Conservation (phyloP, 2,113 vertebrate genomes). For the Bubo blakistoni region DNA sequence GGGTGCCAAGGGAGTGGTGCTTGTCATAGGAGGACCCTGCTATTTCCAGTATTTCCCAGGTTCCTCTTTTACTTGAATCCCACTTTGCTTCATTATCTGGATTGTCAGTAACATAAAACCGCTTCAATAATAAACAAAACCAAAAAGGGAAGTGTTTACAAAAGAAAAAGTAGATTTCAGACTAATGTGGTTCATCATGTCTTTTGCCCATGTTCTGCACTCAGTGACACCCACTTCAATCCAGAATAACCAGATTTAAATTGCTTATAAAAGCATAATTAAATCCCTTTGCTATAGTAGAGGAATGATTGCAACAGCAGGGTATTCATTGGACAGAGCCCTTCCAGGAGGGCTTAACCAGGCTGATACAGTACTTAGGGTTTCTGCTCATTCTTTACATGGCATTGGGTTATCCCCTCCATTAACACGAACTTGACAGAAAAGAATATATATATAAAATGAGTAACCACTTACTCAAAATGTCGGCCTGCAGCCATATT, state of each 20-base stretch:
- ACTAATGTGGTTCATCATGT: background rate
- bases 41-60: background rate
- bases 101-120: background rate
- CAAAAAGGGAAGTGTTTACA: background rate
- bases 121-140: background rate
- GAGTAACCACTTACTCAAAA: background rate
- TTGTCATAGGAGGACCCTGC: background rate
- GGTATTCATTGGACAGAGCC: background rate
- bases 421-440: background rate
- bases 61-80: background rate
- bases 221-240: background rate
- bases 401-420: background rate
- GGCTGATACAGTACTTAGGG: background rate
- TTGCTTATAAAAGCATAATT: background rate
- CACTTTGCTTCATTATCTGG: background rate
- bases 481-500: background rate
- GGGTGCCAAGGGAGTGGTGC: background rate
- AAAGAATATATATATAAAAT: background rate
- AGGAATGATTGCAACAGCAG: background rate
- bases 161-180: background rate
- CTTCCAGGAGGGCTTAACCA: background rate
- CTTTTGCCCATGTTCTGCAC: background rate
- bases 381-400: background rate
- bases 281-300: background rate
- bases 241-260: slow-evolving; percentile 17